Percentiles rank a stretch among this genome's conserved stretches.
Evolutionary conservation across 1,140 invertebrate genomes (phyloP).

Genomic region (Dinoponera quadriceps): DNA sequence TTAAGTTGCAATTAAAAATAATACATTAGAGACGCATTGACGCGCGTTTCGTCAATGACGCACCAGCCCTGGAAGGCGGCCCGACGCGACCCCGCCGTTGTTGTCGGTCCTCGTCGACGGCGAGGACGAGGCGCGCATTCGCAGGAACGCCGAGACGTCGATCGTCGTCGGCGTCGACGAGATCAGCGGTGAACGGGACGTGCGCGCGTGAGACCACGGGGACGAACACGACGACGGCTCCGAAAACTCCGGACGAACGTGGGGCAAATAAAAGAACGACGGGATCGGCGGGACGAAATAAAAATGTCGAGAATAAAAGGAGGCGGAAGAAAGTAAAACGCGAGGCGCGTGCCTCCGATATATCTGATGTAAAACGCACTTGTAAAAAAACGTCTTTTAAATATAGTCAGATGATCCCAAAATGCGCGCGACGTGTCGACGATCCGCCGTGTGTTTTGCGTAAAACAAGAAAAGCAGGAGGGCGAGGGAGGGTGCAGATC

Average conservation of each 20-base stretch:
- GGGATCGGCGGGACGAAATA: not conserved
- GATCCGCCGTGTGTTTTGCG: not conserved
- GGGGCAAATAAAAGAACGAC: too few species aligned
- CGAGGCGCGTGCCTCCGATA: constrained; percentile 23
- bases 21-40: constrained; percentile 66
- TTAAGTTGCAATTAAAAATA: constrained; percentile 78
- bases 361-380: constrained; percentile 33
- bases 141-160: too few species aligned
- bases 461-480: constrained; percentile 32
- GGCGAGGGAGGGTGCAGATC: not conserved
- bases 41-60: constrained; percentile 61
- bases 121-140: too few species aligned
- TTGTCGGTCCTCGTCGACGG: too few species aligned
- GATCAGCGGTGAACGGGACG: too few species aligned
- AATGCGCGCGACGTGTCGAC: not conserved
- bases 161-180: not conserved
- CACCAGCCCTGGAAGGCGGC: constrained; percentile 55
- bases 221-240: not conserved
- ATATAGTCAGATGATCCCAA: not conserved
- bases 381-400: constrained; percentile 14
- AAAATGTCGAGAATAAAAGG: constrained; percentile 42
- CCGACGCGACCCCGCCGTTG: not conserved
- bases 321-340: constrained; percentile 47
- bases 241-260: not conserved
- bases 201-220: not conserved